phyloP scores from a whole-genome alignment of 2,113 vertebrate species.

The Anoplopoma fimbria region DNA sequence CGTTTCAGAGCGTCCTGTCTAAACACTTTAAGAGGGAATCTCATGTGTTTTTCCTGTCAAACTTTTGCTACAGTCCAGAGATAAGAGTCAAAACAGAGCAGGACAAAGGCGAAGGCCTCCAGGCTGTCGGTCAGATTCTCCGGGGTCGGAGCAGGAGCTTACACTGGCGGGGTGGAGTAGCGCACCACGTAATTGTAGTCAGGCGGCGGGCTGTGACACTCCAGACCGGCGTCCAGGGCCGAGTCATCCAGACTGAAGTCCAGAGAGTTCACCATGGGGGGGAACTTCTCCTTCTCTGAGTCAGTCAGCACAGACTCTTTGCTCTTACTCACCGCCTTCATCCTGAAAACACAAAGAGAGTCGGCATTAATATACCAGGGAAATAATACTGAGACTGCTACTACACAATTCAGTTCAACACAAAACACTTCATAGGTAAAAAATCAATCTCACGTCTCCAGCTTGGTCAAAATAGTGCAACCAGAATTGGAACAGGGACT shows the following conservation, averaged over 20 bases:
- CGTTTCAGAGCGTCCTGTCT: constrained; percentile 23
- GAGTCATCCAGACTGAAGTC: constrained; percentile 89
- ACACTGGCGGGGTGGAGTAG: constrained; percentile 91
- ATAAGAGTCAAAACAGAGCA: constrained; percentile 27
- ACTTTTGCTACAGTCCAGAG: constrained; percentile 14
- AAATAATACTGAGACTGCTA: background rate
- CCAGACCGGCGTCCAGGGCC: constrained; percentile 86
- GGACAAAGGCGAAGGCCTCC: constrained; percentile 38
- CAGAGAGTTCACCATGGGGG: constrained; percentile 76
- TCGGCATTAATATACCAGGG: background rate
- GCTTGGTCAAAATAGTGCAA: background rate
- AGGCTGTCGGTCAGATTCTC: constrained; percentile 25
- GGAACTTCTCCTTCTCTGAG: constrained; percentile 85
- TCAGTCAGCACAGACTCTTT: constrained; percentile 90
- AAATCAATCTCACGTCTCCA: background rate
- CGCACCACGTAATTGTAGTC: constrained; percentile 93
- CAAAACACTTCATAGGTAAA: background rate
- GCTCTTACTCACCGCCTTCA: constrained; percentile 89
- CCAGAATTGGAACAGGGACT: background rate
- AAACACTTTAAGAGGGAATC: constrained; percentile 11
- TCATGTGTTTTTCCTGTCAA: constrained; percentile 33
- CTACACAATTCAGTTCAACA: background rate
- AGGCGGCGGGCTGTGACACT: constrained; percentile 94
- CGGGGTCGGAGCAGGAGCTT: constrained; percentile 35
- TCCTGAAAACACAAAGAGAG: constrained; percentile 75